Evolutionary conservation across 1,140 invertebrate species (phyloP), one percentile per base, ranked within the genome.

Genomic region (Meloidogyne hapla): DNA sequence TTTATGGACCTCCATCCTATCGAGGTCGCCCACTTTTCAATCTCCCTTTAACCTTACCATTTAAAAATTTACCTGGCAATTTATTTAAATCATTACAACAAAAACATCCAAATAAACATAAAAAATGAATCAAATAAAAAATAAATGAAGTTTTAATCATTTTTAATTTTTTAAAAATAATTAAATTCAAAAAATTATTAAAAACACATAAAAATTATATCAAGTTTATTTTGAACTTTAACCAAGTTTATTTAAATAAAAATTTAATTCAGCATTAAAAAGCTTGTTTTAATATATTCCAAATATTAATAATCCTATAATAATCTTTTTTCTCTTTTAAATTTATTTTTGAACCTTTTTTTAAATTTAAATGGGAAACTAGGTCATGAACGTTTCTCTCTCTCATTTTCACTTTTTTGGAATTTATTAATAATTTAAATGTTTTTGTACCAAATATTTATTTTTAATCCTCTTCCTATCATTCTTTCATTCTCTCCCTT

Each of bases 261-360:
- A 56, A n/a, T 5, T n/a, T n/a, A 6, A n/a, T 18, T 5, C 18
- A 21, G 18, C n/a, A 56, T 56, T n/a, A 9, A 56, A 56, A 56
- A n/a, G 18, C 48, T 56, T 56, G 48, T 56, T 56, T 56, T 56
- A 33, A 33, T 33, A 56, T 56, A 56, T 56, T 56, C 48, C 48
- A 56, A 56, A 56, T 56, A 48, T 48, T 15, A n/a, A n/a, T 56
- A 56, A 56, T 56, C 48, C n/a, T n/a, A 15, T 56, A n/a, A 56
- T 56, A 56, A 56, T 56, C 48, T 33, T 33, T 33, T 33, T 33
- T 33, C 33, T 33, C 48, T 56, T 56, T 56, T 56, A n/a, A 6
- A 56, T 56, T 56, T 56, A 56, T 56, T 56, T 56, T n/a, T 56
- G 2, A 56, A 56, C n/a, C 48, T 56, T 56, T 56, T 56, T 56